Percentiles rank a stretch among this genome's conserved stretches.
These are phyloP conservation scores for Tragulus kanchil DNA, from an alignment of 2,113 vertebrate genomes.

Conservation along the genomic window DNA sequence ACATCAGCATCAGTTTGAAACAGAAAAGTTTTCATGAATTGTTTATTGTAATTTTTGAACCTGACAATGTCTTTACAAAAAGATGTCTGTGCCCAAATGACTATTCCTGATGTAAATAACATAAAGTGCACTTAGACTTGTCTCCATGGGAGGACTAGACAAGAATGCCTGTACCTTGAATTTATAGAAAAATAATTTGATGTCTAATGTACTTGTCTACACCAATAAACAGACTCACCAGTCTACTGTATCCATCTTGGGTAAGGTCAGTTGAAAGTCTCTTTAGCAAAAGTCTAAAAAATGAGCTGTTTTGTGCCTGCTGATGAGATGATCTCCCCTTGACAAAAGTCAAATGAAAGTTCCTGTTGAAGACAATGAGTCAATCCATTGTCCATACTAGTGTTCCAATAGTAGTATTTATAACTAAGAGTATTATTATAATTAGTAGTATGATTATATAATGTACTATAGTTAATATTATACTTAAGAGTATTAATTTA, in stretches of 20 bases:
- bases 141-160: neutral
- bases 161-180: neutral
- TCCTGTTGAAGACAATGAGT: neutral
- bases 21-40: neutral
- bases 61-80: slow-evolving; percentile 34
- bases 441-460: neutral
- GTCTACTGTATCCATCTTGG: neutral
- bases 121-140: neutral
- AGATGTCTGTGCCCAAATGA: slow-evolving; percentile 3
- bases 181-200: slow-evolving; percentile 35
- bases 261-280: neutral
- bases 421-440: neutral
- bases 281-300: slow-evolving; percentile 58
- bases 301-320: neutral
- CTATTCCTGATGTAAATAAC: neutral
- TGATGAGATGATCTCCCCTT: slow-evolving; percentile 35
- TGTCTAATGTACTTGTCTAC: neutral
- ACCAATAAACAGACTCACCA: neutral
- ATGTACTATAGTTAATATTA: neutral
- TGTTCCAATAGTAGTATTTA: neutral
- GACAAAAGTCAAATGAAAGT: slow-evolving; percentile 66
- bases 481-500: neutral
- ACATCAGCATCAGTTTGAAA: slow-evolving; percentile 38
- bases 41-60: slow-evolving; percentile 8
- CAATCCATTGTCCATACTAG: neutral